Evolutionary conservation across 2,113 vertebrate genomes (phyloP), one percentile per base, ranked within the genome.

Genomic region (Castor canadensis): DNA sequence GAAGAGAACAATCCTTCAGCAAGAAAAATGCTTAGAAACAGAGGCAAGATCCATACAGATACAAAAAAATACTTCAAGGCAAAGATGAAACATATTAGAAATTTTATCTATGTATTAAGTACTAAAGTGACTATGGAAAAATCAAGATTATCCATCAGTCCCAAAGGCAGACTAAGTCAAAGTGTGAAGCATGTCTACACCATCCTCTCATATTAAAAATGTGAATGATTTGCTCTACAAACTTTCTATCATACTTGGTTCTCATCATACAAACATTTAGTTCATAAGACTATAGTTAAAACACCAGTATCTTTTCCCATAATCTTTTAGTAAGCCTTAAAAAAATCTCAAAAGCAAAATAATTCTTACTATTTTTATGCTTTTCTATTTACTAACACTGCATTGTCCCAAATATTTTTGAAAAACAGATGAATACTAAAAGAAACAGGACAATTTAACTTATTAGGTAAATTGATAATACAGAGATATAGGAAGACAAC

Each of bases 271-370:
- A 85, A 76, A 72, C 43, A 38, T 54, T 38, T 19, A 69, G 43
- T 4, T 40, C 69, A 15, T 4, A 85, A 76, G 22, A 16, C 72
- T 45, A 76, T 4, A 45, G 64, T 77, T 88, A 72, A 49, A 24
- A 85, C 54, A 17, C 26, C 56, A 81, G 30, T 28, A 56, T 43
- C 38, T 89, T 94, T 58, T 16, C 43, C 28, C 30, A 87, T 62
- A 72, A 56, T 76, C 66, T 66, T 71, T 54, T n/a, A 69, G 58
- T 86, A 10, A 75, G 32, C 77, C 76, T 73, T 83, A 54, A 30
- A 82, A 76, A 45, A 89, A 81, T 77, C 30, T 90, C 62, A 94
- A 82, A 79, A 62, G 47, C 49, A 89, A 92, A 89, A 28, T n/a
- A 71, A 89, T 69, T 89, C 62, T 87, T 75, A 32, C 11, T 80